Conservation (phyloP, 2,797 vertebrate genomes). For the Arctocebus calabarensis region DNA sequence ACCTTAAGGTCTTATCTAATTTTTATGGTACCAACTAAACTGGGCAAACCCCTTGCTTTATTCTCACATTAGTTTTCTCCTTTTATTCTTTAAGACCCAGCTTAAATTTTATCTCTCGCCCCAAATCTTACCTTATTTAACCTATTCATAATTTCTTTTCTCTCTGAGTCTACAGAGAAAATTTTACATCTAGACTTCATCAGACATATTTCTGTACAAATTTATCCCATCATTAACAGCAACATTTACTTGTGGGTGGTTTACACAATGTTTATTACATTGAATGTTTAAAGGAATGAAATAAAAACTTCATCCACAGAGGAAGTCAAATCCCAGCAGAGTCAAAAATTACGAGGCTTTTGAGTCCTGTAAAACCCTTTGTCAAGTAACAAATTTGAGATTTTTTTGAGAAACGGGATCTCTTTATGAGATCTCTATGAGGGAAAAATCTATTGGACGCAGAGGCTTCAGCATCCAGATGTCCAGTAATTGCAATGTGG, state of each 20-base stretch:
- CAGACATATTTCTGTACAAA: slow-evolving; percentile 26
- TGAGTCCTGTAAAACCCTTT: background rate
- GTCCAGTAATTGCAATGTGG: background rate
- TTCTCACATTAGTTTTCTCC: background rate
- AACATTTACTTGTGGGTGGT: background rate
- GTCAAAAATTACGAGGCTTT: slow-evolving; percentile 13
- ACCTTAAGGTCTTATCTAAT: background rate
- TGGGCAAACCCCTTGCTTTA: background rate
- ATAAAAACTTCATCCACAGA: background rate
- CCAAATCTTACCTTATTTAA: background rate
- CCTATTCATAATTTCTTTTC: background rate
- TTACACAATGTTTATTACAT: background rate
- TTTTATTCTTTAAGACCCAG: background rate
- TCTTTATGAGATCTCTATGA: background rate
- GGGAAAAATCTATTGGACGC: background rate
- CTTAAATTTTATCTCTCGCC: slow-evolving; percentile 24
- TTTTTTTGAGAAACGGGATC: background rate
- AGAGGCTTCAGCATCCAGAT: background rate
- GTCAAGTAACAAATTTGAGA: background rate
- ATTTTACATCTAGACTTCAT: slow-evolving; percentile 1
- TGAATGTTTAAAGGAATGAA: background rate
- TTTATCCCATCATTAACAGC: background rate
- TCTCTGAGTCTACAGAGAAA: background rate
- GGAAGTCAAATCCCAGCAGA: background rate
- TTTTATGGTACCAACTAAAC: slow-evolving; percentile 34